Percentiles rank a stretch among this genome's conserved stretches.
phyloP scores from a whole-genome alignment of 2,888 invertebrate genomes.

The Eristalinus sepulchralis region DNA sequence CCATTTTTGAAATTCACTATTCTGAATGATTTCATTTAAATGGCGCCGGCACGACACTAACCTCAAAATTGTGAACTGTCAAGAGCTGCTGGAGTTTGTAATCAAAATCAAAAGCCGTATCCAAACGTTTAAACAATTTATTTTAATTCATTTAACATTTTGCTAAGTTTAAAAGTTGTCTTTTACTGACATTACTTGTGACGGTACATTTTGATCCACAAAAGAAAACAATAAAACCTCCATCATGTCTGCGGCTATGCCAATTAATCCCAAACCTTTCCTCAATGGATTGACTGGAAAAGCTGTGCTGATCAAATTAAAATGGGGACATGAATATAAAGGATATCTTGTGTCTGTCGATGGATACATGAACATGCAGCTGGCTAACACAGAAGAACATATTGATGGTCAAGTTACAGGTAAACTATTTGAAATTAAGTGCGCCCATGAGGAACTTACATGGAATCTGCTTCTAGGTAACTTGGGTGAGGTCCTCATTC shows the following conservation, averaged over 20 bases:
- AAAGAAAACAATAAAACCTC: constrained; percentile 56
- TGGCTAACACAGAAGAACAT: constrained; percentile 98
- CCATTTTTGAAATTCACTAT: background rate
- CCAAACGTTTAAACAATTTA: constrained; percentile 34
- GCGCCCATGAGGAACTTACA: background rate
- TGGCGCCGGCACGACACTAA: constrained; percentile 35
- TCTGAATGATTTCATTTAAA: constrained; percentile 12
- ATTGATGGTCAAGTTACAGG: constrained; percentile 96
- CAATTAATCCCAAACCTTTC: constrained; percentile 99
- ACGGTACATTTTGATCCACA: background rate
- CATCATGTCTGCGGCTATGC: constrained; percentile 89
- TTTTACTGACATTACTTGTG: background rate
- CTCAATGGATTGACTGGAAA: constrained; percentile 98
- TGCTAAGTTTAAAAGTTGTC: background rate
- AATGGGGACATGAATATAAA: constrained; percentile 99
- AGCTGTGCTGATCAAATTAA: constrained; percentile 97
- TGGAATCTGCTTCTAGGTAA: constrained; percentile 83
- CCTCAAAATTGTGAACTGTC: constrained; percentile 43
- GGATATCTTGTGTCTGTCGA: constrained; percentile 98
- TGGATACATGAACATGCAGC: constrained; percentile 99
- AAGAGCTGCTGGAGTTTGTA: constrained; percentile 17
- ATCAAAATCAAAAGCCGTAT: constrained; percentile 25
- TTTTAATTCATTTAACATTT: background rate
- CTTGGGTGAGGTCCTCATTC: constrained; percentile 97
- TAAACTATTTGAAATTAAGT: constrained; percentile 74